A percentile compares a stretch with the other conserved stretches of the same genome.
These are phyloP conservation scores for Chiloscyllium plagiosum DNA, from an alignment of 2,113 vertebrate genomes.

Conservation along the genomic window DNA sequence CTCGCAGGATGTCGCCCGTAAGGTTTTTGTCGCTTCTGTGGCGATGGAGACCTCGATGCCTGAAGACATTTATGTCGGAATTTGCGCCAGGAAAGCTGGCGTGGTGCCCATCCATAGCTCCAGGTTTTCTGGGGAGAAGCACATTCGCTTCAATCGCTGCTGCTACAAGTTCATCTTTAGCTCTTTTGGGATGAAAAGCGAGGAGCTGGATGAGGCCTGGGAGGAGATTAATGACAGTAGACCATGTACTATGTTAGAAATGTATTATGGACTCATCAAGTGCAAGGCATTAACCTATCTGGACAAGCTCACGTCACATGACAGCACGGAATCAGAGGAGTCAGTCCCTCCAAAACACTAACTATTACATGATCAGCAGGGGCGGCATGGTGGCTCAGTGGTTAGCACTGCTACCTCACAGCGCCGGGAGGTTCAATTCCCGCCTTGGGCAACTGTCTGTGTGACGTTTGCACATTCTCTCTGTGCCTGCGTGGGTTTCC, in stretches of 20 bases:
- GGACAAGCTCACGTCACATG: constrained; percentile 63
- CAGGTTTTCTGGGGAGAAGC: constrained; percentile 72
- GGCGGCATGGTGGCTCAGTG: too few species aligned
- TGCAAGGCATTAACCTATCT: constrained; percentile 82
- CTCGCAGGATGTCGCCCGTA: constrained; percentile 76
- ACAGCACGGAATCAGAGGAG: neutral
- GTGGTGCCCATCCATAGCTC: constrained; percentile 73
- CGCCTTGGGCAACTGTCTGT: too few species aligned
- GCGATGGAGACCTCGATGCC: constrained; percentile 49
- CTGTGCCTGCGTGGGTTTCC: too few species aligned
- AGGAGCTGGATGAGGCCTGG: constrained; percentile 65
- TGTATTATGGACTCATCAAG: constrained; percentile 74
- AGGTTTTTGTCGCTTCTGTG: constrained; percentile 66
- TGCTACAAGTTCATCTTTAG: constrained; percentile 86
- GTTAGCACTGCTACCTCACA: too few species aligned
- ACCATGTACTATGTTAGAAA: constrained; percentile 68
- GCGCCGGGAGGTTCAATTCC: too few species aligned
- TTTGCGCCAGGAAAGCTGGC: constrained; percentile 70
- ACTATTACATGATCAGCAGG: too few species aligned
- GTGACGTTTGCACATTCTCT: too few species aligned
- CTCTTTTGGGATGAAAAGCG: constrained; percentile 55
- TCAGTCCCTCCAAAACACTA: neutral
- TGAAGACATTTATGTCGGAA: constrained; percentile 68
- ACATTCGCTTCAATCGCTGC: constrained; percentile 77
- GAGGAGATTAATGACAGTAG: constrained; percentile 56